phyloP scores from a whole-genome alignment of 2,797 vertebrate species.

The Sciurus carolinensis region DNA sequence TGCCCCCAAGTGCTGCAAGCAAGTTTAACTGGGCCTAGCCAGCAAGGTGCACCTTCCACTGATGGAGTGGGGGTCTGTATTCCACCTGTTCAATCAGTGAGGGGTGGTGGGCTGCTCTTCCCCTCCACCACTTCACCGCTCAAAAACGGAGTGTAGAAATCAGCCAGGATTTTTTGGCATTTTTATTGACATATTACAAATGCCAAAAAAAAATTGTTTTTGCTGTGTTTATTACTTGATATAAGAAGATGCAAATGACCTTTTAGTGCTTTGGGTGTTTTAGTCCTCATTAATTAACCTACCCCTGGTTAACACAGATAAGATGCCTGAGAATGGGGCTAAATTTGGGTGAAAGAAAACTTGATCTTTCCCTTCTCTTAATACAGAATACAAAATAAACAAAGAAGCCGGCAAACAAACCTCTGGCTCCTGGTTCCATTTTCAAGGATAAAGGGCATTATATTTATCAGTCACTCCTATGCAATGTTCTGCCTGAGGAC shows the following conservation, averaged over 20 bases:
- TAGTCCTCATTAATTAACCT: background rate
- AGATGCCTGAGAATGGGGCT: background rate
- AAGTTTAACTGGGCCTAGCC: background rate
- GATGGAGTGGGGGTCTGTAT: background rate
- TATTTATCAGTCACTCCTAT: background rate
- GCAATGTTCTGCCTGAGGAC: background rate
- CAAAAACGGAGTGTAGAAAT: background rate
- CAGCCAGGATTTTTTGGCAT: background rate
- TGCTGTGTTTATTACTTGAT: background rate
- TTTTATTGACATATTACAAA: constrained; percentile 34
- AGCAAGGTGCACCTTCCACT: background rate
- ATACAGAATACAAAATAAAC: background rate
- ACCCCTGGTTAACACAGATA: background rate
- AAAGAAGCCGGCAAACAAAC: background rate
- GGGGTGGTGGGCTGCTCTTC: background rate
- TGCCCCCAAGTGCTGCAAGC: background rate
- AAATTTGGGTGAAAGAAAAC: background rate
- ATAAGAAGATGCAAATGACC: background rate
- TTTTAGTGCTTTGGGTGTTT: no score
- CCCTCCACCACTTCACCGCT: background rate
- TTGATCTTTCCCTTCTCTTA: background rate
- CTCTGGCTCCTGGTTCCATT: rapidly evolving
- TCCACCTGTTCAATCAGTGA: no score
- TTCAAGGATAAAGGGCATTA: background rate
- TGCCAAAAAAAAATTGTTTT: background rate